Evolutionary conservation across 35 echinoderm and acorn worm genomes (phyloP).

Genomic region (Amphiura filiformis): DNA sequence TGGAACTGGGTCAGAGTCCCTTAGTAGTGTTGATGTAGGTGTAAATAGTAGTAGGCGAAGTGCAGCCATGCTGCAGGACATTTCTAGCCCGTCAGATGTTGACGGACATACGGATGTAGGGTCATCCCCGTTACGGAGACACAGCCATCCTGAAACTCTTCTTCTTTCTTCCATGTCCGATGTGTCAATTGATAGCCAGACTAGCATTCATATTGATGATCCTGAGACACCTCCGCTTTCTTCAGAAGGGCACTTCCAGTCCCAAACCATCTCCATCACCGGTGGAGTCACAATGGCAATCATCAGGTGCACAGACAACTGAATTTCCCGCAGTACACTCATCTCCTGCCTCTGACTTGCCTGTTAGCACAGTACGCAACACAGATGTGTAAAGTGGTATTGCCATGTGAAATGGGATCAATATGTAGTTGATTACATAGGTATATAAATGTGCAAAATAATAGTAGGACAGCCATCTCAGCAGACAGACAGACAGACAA

Average conservation of each 20-base stretch:
- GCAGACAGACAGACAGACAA: no score
- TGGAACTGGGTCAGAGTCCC: not conserved
- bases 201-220: constrained; percentile 60
- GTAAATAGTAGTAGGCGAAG: not conserved
- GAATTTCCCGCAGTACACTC: constrained; percentile 30
- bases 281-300: constrained; percentile 15
- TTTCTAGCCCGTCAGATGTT: constrained; percentile 14
- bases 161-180: constrained; percentile 58
- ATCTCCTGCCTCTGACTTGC: not conserved
- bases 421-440: no score
- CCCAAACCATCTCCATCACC: constrained; percentile 27
- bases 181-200: constrained; percentile 60
- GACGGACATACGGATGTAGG: constrained; percentile 37
- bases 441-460: no score
- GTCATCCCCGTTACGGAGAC: constrained; percentile 19
- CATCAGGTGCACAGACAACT: constrained; percentile 19
- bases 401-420: no score
- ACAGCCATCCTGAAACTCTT: constrained; percentile 42
- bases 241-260: constrained; percentile 25
- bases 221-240: constrained; percentile 34
- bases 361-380: constrained; percentile 40
- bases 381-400: constrained; percentile 21
- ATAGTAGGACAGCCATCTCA: no score
- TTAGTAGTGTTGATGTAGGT: constrained; percentile 5
- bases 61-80: constrained; percentile 23